Conservation (phyloP, 1,140 invertebrate genomes). For the Tetramorium simillimum region DNA sequence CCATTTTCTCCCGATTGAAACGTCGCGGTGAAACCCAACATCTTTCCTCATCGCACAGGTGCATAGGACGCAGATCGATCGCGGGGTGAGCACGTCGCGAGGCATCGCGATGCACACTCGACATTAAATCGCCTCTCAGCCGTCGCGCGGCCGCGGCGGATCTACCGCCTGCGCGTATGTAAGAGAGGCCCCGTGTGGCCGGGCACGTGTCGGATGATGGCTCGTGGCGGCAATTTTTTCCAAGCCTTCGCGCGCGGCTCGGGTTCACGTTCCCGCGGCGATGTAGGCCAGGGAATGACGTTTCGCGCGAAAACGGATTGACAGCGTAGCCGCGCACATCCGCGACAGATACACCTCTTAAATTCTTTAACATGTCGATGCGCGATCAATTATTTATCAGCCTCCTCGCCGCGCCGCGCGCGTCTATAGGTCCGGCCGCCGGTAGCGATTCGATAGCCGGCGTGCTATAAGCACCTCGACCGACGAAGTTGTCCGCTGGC, state of each 20-base stretch:
- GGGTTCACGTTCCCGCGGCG: constrained; percentile 21
- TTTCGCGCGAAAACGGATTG: constrained; percentile 46
- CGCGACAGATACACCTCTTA: constrained; percentile 50
- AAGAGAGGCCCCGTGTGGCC: constrained; percentile 11
- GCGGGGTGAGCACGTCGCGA: background rate
- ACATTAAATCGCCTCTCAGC: constrained; percentile 42
- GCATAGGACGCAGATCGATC: constrained; percentile 37
- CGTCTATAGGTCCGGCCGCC: constrained; percentile 51
- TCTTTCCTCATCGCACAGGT: background rate
- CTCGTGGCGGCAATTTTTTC: constrained; percentile 51
- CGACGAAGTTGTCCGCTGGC: background rate
- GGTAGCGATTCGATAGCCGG: constrained; percentile 12
- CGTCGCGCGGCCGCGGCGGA: background rate
- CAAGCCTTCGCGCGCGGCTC: background rate
- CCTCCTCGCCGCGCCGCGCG: constrained; percentile 11
- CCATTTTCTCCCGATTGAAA: background rate
- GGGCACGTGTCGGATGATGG: constrained; percentile 25
- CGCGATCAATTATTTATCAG: constrained; percentile 72
- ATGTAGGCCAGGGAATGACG: constrained; percentile 70
- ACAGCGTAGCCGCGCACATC: constrained; percentile 49
- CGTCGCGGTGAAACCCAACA: background rate
- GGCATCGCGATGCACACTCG: constrained; percentile 26
- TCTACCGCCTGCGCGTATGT: background rate
- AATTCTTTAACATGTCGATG: constrained; percentile 72
- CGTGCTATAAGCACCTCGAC: constrained; percentile 2